Percentiles rank a stretch among this genome's conserved stretches.
phyloP scores from a whole-genome alignment of 1,140 invertebrate genomes.

The Pentalonia nigronervosa region DNA sequence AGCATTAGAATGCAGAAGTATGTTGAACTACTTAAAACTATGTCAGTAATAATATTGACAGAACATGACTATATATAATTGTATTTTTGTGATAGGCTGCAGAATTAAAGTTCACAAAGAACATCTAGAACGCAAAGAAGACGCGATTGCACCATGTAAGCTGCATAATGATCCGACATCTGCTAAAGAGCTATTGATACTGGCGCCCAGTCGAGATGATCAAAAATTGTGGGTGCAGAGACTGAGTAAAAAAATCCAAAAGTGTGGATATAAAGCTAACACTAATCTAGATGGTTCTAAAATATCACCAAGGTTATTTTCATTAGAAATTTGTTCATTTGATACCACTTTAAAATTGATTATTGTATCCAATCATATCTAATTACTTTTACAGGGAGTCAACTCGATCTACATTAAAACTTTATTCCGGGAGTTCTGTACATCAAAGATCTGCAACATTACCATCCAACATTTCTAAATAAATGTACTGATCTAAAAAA shows the following conservation, averaged over 20 bases:
- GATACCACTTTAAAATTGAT: not conserved
- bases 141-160: conserved; percentile 87
- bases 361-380: not conserved
- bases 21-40: conserved; percentile 63
- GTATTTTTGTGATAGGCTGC: conserved; percentile 74
- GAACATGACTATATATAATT: not conserved
- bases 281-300: conserved; percentile 69
- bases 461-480: conserved; percentile 62
- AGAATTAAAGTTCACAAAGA: conserved; percentile 96
- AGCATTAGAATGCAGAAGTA: conserved; percentile 94
- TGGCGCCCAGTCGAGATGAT: conserved; percentile 84
- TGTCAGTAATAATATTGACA: not conserved
- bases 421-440: conserved; percentile 59
- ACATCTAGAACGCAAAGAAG: conserved; percentile 85
- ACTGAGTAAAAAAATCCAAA: conserved; percentile 90
- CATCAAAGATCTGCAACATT: conserved; percentile 66
- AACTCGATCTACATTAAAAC: conserved; percentile 72
- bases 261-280: conserved; percentile 90
- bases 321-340: not conserved
- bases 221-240: conserved; percentile 92
- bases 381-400: conserved; percentile 71
- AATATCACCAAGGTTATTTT: conserved; percentile 36
- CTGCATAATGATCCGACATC: conserved; percentile 92
- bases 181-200: conserved; percentile 88
- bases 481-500: not conserved